A percentile compares a stretch with the other conserved stretches of the same genome.
Evolutionary conservation across 1,140 invertebrate genomes (phyloP).

Genomic region (Bombus cullumanus): DNA sequence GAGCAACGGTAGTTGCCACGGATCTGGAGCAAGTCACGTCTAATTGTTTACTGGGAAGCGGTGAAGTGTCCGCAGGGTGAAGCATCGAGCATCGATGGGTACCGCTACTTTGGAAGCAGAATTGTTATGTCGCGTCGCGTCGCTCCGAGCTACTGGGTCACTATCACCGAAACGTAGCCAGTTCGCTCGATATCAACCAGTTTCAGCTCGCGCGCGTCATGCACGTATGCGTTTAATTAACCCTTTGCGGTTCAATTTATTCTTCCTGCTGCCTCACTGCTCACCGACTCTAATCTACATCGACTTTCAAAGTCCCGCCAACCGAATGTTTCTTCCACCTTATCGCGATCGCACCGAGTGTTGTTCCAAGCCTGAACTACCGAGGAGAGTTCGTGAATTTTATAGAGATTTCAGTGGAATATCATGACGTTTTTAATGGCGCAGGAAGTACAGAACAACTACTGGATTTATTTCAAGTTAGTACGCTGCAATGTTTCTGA

Average conservation of each 20-base stretch:
- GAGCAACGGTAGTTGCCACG: conserved; percentile 60
- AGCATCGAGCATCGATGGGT: conserved; percentile 24
- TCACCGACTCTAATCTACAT: conserved; percentile 31
- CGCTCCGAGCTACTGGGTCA: conserved; percentile 56
- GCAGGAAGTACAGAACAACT: too few relatives aligned
- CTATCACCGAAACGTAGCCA: conserved; percentile 23
- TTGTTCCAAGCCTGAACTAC: too few relatives aligned
- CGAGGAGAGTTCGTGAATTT: background rate
- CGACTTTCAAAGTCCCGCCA: conserved; percentile 29
- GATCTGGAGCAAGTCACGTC: conserved; percentile 59
- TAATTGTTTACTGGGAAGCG: conserved; percentile 70
- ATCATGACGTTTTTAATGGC: too few relatives aligned
- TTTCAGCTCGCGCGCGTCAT: conserved; percentile 17
- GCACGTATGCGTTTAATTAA: conserved; percentile 52
- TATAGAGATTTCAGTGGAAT: background rate
- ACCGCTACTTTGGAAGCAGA: conserved; percentile 62
- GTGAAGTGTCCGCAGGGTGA: conserved; percentile 51
- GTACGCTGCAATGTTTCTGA: too few relatives aligned
- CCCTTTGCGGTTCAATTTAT: conserved; percentile 46
- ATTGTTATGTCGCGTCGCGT: conserved; percentile 54
- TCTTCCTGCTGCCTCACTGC: background rate
- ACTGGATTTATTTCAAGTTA: too few relatives aligned
- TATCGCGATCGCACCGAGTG: conserved; percentile 22
- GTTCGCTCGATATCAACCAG: background rate
- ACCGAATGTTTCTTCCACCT: conserved; percentile 8